These are phyloP conservation scores for Orchestes rusci DNA, from an alignment of 2,888 invertebrate genomes.

Conservation along the genomic window DNA sequence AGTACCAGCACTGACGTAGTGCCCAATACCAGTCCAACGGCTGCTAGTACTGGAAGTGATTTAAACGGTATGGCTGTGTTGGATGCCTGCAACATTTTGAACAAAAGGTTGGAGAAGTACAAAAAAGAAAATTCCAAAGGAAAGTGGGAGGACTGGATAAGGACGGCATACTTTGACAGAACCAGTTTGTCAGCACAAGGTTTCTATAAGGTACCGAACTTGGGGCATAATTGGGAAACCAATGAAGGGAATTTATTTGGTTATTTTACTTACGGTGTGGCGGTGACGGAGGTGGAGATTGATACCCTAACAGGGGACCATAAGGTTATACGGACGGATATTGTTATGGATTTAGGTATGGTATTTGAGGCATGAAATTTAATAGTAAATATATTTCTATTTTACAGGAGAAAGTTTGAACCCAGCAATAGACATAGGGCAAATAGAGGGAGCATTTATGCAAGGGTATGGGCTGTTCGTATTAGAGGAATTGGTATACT, in stretches of 20 bases:
- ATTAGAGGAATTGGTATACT: conserved; percentile 82
- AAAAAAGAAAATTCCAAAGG: conserved; percentile 68
- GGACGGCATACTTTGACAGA: conserved; percentile 65
- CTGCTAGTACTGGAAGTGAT: conserved; percentile 83
- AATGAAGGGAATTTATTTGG: conserved; percentile 69
- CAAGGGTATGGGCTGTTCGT: conserved; percentile 93
- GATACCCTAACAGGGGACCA: conserved; percentile 94
- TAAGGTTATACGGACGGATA: conserved; percentile 79
- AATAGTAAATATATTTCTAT: not conserved
- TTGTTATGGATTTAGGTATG: conserved; percentile 87
- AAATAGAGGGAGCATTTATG: conserved; percentile 91
- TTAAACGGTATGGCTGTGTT: conserved; percentile 87
- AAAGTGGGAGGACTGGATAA: conserved; percentile 80
- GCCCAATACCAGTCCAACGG: conserved; percentile 84
- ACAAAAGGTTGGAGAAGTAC: conserved; percentile 60
- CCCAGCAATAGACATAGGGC: conserved; percentile 94
- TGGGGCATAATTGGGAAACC: conserved; percentile 63
- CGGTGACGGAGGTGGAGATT: conserved; percentile 84
- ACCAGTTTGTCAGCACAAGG: conserved; percentile 78
- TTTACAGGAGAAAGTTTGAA: conserved; percentile 72
- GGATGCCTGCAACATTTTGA: conserved; percentile 31
- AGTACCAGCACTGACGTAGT: conserved; percentile 87
- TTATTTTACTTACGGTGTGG: conserved; percentile 83
- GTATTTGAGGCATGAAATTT: not conserved
- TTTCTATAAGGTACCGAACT: conserved; percentile 68